Percentiles rank a stretch among this genome's conserved stretches.
These are phyloP conservation scores for Mungos mungo DNA, from an alignment of 2,113 vertebrate genomes.

Conservation along the genomic window DNA sequence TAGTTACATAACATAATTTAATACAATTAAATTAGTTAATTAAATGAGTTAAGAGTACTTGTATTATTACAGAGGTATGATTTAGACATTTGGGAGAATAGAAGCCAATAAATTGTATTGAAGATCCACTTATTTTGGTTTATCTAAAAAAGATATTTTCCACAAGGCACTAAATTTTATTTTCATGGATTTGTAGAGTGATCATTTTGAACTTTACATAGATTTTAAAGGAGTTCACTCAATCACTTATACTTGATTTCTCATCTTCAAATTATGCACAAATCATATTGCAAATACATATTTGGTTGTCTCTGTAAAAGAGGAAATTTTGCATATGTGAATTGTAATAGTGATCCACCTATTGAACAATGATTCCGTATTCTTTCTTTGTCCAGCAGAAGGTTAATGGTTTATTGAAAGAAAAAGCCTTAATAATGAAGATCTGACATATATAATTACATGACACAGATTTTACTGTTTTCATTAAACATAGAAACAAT, in stretches of 20 bases:
- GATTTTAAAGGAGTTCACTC: background rate
- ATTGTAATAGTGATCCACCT: background rate
- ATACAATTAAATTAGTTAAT: background rate
- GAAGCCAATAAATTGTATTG: background rate
- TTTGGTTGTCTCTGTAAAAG: background rate
- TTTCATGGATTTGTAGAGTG: background rate
- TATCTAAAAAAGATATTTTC: background rate
- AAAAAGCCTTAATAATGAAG: slow-evolving; percentile 10
- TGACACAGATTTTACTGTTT: background rate
- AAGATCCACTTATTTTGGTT: background rate
- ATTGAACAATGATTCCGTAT: background rate
- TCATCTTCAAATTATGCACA: background rate
- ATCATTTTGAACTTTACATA: background rate
- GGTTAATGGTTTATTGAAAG: slow-evolving; percentile 5
- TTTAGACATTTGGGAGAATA: background rate
- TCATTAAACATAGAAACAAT: background rate
- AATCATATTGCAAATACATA: background rate
- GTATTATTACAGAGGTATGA: background rate
- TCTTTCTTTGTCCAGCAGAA: background rate
- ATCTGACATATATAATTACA: background rate
- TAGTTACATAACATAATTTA: background rate
- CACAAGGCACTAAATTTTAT: background rate
- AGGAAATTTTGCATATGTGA: background rate
- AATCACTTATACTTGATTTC: background rate
- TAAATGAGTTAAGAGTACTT: background rate